Conservation (phyloP, 2,888 invertebrate genomes). For the Macrophya annulata region DNA sequence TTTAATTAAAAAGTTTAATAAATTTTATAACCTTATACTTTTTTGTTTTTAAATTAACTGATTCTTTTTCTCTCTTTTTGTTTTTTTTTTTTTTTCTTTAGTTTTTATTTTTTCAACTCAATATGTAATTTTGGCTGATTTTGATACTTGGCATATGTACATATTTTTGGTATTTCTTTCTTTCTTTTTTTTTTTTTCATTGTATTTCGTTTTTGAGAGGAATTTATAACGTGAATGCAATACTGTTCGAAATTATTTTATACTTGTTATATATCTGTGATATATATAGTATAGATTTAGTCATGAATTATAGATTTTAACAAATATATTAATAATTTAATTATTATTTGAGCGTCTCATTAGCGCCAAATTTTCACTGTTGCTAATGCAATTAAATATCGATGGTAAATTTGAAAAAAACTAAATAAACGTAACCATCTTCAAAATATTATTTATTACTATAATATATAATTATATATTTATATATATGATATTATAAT, state of each 20-base stretch:
- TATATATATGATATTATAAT: conserved; percentile 61
- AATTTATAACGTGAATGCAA: background rate
- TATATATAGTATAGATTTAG: background rate
- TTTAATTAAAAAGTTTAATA: conserved; percentile 63
- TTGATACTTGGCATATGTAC: too few species aligned
- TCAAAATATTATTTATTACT: conserved; percentile 66
- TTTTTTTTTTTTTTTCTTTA: conserved; percentile 46
- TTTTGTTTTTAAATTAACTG: conserved; percentile 49
- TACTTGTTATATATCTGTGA: background rate
- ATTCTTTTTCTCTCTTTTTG: conserved; percentile 41
- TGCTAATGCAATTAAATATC: conserved; percentile 15
- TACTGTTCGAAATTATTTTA: background rate
- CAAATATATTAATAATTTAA: conserved; percentile 46
- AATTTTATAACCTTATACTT: conserved; percentile 56
- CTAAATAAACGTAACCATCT: conserved; percentile 63
- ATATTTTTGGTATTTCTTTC: background rate
- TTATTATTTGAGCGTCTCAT: conserved; percentile 40
- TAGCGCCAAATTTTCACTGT: conserved; percentile 20
- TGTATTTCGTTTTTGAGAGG: background rate
- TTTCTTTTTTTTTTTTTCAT: background rate
- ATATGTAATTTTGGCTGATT: background rate
- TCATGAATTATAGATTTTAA: background rate
- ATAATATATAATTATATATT: conserved; percentile 58
- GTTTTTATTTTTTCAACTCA: background rate
- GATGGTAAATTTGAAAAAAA: conserved; percentile 56